A percentile compares a stretch with the other conserved stretches of the same genome.
phyloP scores from a whole-genome alignment of 2,888 invertebrate species.

The Metopia argyrocephala region DNA sequence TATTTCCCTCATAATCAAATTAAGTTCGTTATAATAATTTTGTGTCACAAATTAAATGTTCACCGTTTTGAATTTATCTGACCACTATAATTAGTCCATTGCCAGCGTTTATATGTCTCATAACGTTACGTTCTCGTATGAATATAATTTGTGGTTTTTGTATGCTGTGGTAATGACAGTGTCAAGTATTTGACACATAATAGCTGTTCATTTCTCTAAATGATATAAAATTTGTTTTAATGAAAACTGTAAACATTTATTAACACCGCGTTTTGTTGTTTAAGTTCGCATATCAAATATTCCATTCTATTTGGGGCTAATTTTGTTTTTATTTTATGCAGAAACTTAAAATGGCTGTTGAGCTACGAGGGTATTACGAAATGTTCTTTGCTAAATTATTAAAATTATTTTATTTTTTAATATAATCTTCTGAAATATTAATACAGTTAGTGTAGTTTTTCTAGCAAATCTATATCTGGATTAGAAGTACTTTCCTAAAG shows the following conservation, averaged over 20 bases:
- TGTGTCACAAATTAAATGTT: too few relatives aligned
- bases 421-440: too few relatives aligned
- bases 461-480: too few relatives aligned
- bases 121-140: not conserved
- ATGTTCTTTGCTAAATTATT: too few relatives aligned
- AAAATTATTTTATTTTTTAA: too few relatives aligned
- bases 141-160: not conserved
- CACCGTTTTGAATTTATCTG: not conserved
- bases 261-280: not conserved
- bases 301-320: not conserved
- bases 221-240: constrained; percentile 11
- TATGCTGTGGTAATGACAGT: not conserved
- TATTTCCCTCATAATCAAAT: too few relatives aligned
- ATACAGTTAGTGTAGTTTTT: too few relatives aligned
- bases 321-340: too few relatives aligned
- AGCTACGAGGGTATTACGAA: too few relatives aligned
- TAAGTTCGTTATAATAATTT: too few relatives aligned
- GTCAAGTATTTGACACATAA: not conserved
- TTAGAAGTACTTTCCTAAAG: too few relatives aligned
- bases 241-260: constrained; percentile 6
- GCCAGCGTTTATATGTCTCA: not conserved
- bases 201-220: not conserved
- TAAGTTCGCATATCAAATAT: not conserved
- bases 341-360: too few relatives aligned
- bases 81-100: not conserved